Base-by-base conservation (phyloP, 2,113 vertebrate species). In the Aegotheles bennettii region DNA sequence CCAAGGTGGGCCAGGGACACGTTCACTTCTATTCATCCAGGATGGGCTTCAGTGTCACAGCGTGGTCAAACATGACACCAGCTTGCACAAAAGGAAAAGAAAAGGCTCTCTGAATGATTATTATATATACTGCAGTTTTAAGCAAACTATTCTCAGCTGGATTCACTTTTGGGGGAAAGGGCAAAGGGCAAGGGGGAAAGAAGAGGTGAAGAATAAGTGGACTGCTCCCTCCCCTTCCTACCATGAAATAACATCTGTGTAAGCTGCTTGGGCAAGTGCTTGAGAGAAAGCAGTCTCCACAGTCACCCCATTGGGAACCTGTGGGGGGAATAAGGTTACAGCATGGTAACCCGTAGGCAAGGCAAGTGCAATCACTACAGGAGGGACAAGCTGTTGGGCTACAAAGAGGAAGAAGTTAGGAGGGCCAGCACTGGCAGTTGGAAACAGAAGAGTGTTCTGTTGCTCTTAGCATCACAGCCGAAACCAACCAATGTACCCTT, bases 141-240 rank as follows among this genome's bases (percentile, higher is more conserved):
- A 73, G 29, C 29, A 16, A 74, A 91, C 25, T 69, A 17, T 74
- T 83, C 18, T 35, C 65, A 67, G 45, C 45, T 89, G 56, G 36
- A 75, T 94, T 76, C 33, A 17, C 14, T 80, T 82, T 35, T 11
- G n/a, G 47, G 16, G 12, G 15, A 69, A n/a, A n/a, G n/a, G n/a
- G n/a, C n/a, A n/a, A n/a, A 76, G 45, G 33, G 20, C 63, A 79
- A 71, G 16, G 9, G 16, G 15, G 4, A 67, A 85, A 76, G 53
- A 63, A 88, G 91, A 83, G 17, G 16, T 70, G 36, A 79, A 60
- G 86, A 88, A 65, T 80, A 92, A 83, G 43, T 31, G 47, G 71
- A 33, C 20, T 85, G 14, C 14, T 77, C 16, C 47, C 31, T 70
- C 50, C 33, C 53, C 25, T 70, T 68, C 64, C 38, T 67, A 13